phyloP scores from a whole-genome alignment of 1,140 invertebrate species.

The Scaptomyza pallida region DNA sequence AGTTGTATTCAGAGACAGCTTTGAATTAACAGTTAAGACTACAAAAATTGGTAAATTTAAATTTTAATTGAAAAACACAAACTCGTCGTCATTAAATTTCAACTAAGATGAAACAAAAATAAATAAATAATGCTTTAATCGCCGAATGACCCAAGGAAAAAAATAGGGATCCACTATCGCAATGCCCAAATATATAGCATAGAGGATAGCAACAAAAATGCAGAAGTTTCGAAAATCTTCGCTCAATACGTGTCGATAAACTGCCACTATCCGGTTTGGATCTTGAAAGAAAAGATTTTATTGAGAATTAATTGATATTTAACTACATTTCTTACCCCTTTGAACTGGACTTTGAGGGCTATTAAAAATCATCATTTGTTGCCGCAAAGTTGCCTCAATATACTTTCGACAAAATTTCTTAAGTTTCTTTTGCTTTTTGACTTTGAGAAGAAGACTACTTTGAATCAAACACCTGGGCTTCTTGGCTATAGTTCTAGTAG shows the following conservation, averaged over 20 bases:
- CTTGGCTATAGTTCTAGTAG: too few species aligned
- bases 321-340: neutral
- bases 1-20: neutral
- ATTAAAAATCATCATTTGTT: neutral
- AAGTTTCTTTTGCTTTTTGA: neutral
- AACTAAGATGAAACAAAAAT: too few species aligned
- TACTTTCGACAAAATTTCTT: neutral
- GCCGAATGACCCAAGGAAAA: neutral
- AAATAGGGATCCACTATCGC: neutral
- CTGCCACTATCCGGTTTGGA: too few species aligned
- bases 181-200: neutral
- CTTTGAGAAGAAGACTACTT: neutral
- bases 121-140: neutral
- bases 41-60: too few species aligned
- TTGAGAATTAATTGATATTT: neutral
- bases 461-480: too few species aligned
- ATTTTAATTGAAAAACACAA: too few species aligned
- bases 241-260: neutral
- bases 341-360: neutral
- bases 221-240: neutral
- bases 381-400: neutral
- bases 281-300: neutral
- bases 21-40: too few species aligned
- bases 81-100: too few species aligned
- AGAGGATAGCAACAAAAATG: too few species aligned